Percentiles rank a stretch among this genome's conserved stretches.
Conservation (phyloP, 2,113 vertebrate species). For the Microtus pennsylvanicus region DNA sequence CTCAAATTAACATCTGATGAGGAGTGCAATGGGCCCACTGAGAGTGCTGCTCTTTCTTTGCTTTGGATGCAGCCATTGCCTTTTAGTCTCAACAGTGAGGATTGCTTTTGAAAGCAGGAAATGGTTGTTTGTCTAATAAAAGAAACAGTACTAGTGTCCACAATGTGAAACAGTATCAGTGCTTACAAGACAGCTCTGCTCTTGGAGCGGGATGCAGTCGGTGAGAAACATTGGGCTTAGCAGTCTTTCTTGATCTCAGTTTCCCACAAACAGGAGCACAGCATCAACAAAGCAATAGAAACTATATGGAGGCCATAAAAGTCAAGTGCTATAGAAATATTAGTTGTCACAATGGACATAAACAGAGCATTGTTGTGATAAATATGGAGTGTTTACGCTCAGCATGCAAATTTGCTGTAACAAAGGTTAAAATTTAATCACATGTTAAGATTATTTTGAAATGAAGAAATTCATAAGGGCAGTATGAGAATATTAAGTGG, state of each 20-base stretch:
- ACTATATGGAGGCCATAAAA: background rate
- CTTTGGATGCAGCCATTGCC: slow-evolving; percentile 46
- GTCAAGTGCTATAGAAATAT: background rate
- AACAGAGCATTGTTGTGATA: background rate
- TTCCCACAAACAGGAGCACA: slow-evolving; percentile 20
- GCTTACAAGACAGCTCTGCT: slow-evolving; percentile 11
- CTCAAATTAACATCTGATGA: background rate
- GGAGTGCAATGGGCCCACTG: background rate
- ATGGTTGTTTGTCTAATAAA: slow-evolving; percentile 55
- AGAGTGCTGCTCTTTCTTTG: background rate
- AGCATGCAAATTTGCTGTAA: background rate
- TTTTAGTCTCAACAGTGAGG: slow-evolving; percentile 51
- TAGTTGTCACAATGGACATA: background rate
- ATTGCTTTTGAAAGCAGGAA: slow-evolving; percentile 65
- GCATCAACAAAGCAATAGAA: background rate
- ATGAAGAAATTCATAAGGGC: background rate
- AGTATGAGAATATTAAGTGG: background rate
- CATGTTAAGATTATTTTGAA: background rate
- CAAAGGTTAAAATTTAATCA: background rate
- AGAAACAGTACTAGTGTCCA: background rate
- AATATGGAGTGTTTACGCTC: background rate
- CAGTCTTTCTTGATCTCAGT: slow-evolving; percentile 18
- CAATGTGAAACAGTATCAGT: background rate
- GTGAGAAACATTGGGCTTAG: slow-evolving; percentile 5
- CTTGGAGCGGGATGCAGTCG: background rate